Base-by-base conservation (phyloP, 1,140 invertebrate species). In the Aleiodes sp. region DNA sequence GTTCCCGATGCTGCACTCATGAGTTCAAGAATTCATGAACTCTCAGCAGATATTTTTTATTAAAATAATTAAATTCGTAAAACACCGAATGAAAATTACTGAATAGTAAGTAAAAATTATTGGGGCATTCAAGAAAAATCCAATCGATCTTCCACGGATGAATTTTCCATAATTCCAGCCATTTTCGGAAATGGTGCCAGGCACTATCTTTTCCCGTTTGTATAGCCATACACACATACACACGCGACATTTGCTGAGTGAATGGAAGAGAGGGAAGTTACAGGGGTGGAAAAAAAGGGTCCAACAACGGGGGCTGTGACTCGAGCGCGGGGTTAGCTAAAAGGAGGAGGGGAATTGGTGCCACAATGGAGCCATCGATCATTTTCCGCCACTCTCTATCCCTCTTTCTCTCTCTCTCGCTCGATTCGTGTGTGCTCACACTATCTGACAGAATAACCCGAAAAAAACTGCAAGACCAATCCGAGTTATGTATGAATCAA, bases 311-410 rank as follows among this genome's bases (percentile, higher is more conserved):
- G 46, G 46, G 46, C 46, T 21, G 46, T 24, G 16, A 52, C 46
- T 52, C 19, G n/a, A n/a, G n/a, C n/a, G n/a, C n/a, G 16, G 46
- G 46, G 46, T 21, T 24, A 24, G 21, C 16, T n/a, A 52, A 14
- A 14, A 59, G n/a, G 9, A 14, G 28, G 56, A 10, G 26, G n/a
- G 56, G 56, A 31, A 31, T 59, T 31, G 56, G 26, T 59, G 26
- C n/a, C 26, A 59, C 56, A 59, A n/a, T 46, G 29, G 63, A 43
- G 28, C 19, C 39, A 65, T 65, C 43, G 41, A 52, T 46, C 63
- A 65, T 43, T 64, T 43, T 12, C 24, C 33, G 33, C 21, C 63
- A 4, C 19, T 24, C 46, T 24, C 41, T 46, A n/a, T n/a, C n/a
- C n/a, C n/a, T n/a, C n/a, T n/a, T n/a, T n/a, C n/a, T n/a, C n/a